These are phyloP conservation scores for Uria lomvia DNA, from an alignment of 2,113 vertebrate species.

Conservation along the genomic window DNA sequence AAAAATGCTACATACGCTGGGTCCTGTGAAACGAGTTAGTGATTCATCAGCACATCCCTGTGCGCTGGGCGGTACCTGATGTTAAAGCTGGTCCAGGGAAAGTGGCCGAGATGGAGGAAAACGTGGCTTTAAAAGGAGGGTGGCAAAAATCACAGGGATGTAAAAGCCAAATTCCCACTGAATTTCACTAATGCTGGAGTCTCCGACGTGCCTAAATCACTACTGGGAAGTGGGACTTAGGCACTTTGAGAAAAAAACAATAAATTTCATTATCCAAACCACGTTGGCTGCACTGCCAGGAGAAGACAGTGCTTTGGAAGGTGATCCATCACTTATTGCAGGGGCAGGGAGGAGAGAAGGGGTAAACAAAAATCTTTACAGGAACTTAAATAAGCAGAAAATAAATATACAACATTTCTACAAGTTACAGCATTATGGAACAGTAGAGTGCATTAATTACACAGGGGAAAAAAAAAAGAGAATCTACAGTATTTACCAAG, in stretches of 20 bases:
- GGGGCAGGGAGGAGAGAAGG: background rate
- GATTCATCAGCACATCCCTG: slow-evolving; percentile 67
- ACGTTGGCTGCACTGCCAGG: background rate
- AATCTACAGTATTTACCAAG: slow-evolving; percentile 75
- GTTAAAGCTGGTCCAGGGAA: slow-evolving; percentile 56
- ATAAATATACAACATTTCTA: slow-evolving; percentile 82
- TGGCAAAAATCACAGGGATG: background rate
- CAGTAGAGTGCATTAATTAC: slow-evolving; percentile 80
- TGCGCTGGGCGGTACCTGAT: slow-evolving; percentile 55
- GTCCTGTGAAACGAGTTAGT: slow-evolving; percentile 77
- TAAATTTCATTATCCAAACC: background rate
- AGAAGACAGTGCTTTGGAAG: background rate
- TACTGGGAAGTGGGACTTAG: background rate
- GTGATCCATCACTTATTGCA: background rate
- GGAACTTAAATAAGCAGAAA: slow-evolving; percentile 82
- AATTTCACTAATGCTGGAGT: background rate
- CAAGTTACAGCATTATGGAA: slow-evolving; percentile 79
- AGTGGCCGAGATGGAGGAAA: slow-evolving; percentile 20
- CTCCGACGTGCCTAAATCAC: background rate
- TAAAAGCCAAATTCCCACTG: background rate
- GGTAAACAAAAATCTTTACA: slow-evolving; percentile 60
- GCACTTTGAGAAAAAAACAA: slow-evolving; percentile 5
- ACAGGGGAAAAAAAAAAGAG: background rate
- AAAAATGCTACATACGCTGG: slow-evolving; percentile 92
- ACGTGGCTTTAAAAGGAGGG: background rate